Evolutionary conservation across 2,797 vertebrate genomes (phyloP), one percentile per base, ranked within the genome.

Genomic region (Sparus aurata): DNA sequence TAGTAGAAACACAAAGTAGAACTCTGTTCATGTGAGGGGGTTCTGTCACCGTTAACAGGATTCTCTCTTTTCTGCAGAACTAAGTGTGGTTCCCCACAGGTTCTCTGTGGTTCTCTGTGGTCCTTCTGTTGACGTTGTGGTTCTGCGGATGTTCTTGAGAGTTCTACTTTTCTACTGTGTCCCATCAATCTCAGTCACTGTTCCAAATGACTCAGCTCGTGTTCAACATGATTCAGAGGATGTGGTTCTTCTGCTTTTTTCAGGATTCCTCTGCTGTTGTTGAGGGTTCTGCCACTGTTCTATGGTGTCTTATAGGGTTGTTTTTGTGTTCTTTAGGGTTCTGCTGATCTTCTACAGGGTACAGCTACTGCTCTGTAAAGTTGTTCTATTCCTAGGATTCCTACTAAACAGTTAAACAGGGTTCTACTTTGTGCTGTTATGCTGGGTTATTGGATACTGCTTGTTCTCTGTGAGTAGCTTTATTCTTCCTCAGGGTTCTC

Each of bases 201-300:
- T 60, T 67, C 18, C 18, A 47, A 59, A 67, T 73, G n/a, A 49
- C 27, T 58, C 45, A 20, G 34, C 34, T 34, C 34, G 8, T 34
- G 34, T 9, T 34, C 34, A 34, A 34, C 8, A 34, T 34, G 8
- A 34, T 34, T 34, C 1, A 8, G 34, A 34, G 34, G 7, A 34
- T 53, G n/a, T 52, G 3, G 16, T 18, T 52, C 17, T 22, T 63
- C 20, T 52, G 12, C 1, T 43, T 17, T 15, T 38, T 30, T 27
- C n/a, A 3, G 16, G 50, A 9, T 43, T 52, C 15, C 6, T 54
- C n/a, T 73, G 30, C 34, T 43, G 22, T 25, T 49, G 5, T 16
- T 43, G 20, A 46, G 23, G 16, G n/a, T 27, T 63, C 25, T 16
- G 2, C 3, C 20, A 20, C 17, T 68, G 54, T 43, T 59, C 18